Evolutionary conservation across 2,888 invertebrate genomes (phyloP).

Genomic region (Euplexia lucipara): DNA sequence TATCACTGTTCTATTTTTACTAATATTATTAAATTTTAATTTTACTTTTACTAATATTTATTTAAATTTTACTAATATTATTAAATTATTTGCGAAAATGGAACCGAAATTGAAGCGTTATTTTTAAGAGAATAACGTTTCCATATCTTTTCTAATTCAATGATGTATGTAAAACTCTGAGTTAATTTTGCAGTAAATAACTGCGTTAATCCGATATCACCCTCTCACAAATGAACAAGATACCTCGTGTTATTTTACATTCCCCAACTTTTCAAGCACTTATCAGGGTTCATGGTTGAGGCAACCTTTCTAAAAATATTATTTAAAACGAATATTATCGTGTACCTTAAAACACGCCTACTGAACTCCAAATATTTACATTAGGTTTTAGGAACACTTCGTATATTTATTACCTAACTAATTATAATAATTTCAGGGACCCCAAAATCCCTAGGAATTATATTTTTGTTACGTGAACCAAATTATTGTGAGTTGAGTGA

Average conservation of each 20-base stretch:
- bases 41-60: no score
- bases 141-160: not conserved
- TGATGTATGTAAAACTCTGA: not conserved
- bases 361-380: slow-evolving; percentile 21
- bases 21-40: no score
- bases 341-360: not conserved
- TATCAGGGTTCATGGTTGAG: not conserved
- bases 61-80: no score
- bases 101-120: no score
- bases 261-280: slow-evolving; percentile 4
- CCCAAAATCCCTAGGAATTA: not conserved
- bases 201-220: not conserved
- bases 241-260: slow-evolving; percentile 19
- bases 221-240: slow-evolving; percentile 12
- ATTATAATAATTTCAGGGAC: not conserved
- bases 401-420: slow-evolving; percentile 12
- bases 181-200: slow-evolving; percentile 3
- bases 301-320: slow-evolving; percentile 25
- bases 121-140: no score
- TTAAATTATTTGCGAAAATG: no score
- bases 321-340: slow-evolving; percentile 18
- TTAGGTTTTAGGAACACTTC: not conserved
- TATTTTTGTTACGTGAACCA: slow-evolving; percentile 9
- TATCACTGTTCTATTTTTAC: no score
- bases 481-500: not conserved